These are phyloP conservation scores for Catocala nupta DNA, from an alignment of 2,888 invertebrate genomes.

Conservation along the genomic window DNA sequence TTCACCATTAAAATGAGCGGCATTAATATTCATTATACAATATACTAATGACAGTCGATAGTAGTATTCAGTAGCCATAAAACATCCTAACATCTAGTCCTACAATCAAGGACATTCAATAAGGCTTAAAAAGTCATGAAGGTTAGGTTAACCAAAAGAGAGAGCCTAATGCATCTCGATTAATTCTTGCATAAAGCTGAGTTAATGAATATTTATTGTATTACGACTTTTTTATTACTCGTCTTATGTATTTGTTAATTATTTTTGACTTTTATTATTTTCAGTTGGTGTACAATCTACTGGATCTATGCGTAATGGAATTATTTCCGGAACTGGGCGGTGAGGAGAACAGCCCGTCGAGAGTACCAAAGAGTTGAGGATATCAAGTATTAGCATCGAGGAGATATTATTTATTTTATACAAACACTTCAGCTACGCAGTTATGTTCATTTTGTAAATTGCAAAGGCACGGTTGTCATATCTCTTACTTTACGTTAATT, in stretches of 20 bases:
- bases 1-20: too few species aligned
- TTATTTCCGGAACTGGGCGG: constrained; percentile 90
- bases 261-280: constrained; percentile 32
- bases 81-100: too few species aligned
- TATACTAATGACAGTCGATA: too few species aligned
- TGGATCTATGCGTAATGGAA: constrained; percentile 92
- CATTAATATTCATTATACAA: too few species aligned
- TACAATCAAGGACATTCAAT: too few species aligned
- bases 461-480: constrained; percentile 43
- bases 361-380: constrained; percentile 70
- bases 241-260: neutral
- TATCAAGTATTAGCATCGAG: constrained; percentile 18
- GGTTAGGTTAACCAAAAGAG: too few species aligned
- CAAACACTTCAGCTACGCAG: constrained; percentile 31
- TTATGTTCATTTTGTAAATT: constrained; percentile 41
- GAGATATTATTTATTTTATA: constrained; percentile 40
- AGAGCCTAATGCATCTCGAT: too few species aligned
- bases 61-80: too few species aligned
- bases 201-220: too few species aligned
- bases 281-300: constrained; percentile 91
- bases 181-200: too few species aligned
- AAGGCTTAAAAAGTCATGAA: too few species aligned
- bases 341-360: constrained; percentile 44
- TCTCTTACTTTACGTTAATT: constrained; percentile 28
- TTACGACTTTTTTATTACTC: too few species aligned